phyloP scores from a whole-genome alignment of 2,888 invertebrate genomes.

The Melipona beecheii region DNA sequence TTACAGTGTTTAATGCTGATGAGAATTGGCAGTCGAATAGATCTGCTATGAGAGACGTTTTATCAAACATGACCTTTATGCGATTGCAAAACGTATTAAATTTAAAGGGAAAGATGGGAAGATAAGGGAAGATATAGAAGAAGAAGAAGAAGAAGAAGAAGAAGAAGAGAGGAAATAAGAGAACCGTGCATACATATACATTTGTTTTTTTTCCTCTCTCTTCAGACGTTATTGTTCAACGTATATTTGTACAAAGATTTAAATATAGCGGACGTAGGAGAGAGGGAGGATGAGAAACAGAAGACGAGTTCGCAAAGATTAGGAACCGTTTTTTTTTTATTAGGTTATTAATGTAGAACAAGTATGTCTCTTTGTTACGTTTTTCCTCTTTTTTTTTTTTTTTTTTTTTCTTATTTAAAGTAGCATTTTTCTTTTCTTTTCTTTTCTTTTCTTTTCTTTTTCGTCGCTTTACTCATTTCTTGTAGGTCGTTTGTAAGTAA shows the following conservation, averaged over 20 bases:
- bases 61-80: slow-evolving; percentile 43
- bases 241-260: slow-evolving; percentile 47
- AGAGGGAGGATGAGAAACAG: neutral
- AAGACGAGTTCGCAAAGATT: neutral
- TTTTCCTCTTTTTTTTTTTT: slow-evolving; percentile 15
- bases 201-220: neutral
- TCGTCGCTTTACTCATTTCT: slow-evolving; percentile 41
- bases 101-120: neutral
- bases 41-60: slow-evolving; percentile 30
- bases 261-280: neutral
- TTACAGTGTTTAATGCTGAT: slow-evolving; percentile 22
- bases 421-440: slow-evolving; percentile 31
- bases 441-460: slow-evolving; percentile 27
- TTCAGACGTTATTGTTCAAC: slow-evolving; percentile 27
- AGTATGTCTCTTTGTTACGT: slow-evolving; percentile 30
- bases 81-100: slow-evolving; percentile 18
- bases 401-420: slow-evolving; percentile 30
- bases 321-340: neutral
- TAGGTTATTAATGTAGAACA: slow-evolving; percentile 20
- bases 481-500: slow-evolving; percentile 15
- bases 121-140: neutral
- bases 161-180: neutral
- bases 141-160: neutral
- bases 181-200: slow-evolving; percentile 14
- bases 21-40: slow-evolving; percentile 27